phyloP scores from a whole-genome alignment of 1,140 invertebrate species.

The Drosophila tsacasi region DNA sequence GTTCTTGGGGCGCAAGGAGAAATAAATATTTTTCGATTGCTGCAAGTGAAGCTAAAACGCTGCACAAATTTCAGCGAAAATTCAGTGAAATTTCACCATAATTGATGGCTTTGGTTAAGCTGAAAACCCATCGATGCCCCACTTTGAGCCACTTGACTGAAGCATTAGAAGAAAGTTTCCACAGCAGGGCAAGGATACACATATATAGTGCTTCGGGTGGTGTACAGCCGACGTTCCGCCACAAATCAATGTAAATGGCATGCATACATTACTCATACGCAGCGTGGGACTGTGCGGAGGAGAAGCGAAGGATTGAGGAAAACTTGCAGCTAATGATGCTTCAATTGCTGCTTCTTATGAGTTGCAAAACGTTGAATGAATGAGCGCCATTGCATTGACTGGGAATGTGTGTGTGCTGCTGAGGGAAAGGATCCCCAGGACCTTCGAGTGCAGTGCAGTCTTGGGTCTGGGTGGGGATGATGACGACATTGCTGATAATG shows the following conservation, averaged over 20 bases:
- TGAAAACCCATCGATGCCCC: constrained; percentile 55
- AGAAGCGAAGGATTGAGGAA: constrained; percentile 24
- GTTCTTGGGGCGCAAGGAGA: constrained; percentile 14
- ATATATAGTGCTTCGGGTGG: constrained; percentile 13
- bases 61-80: constrained; percentile 44
- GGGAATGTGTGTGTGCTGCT: constrained; percentile 24
- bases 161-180: constrained; percentile 51
- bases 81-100: constrained; percentile 49
- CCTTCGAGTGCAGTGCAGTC: constrained; percentile 28
- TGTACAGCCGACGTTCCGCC: constrained; percentile 31
- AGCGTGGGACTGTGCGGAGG: constrained; percentile 33
- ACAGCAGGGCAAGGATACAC: constrained; percentile 14
- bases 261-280: constrained; percentile 82
- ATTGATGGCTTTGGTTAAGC: constrained; percentile 56
- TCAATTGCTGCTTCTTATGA: constrained; percentile 81
- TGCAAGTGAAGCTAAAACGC: constrained; percentile 32
- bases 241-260: constrained; percentile 80
- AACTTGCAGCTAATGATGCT: constrained; percentile 83
- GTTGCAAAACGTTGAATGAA: constrained; percentile 82
- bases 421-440: constrained; percentile 29
- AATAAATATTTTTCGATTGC: constrained; percentile 41
- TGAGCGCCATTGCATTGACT: constrained; percentile 78
- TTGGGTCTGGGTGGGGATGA: constrained; percentile 18
- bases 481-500: constrained; percentile 68
- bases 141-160: constrained; percentile 51